A percentile compares a stretch with the other conserved stretches of the same genome.
Evolutionary conservation across 2,888 invertebrate species (phyloP).

Genomic region (Myathropa florea): DNA sequence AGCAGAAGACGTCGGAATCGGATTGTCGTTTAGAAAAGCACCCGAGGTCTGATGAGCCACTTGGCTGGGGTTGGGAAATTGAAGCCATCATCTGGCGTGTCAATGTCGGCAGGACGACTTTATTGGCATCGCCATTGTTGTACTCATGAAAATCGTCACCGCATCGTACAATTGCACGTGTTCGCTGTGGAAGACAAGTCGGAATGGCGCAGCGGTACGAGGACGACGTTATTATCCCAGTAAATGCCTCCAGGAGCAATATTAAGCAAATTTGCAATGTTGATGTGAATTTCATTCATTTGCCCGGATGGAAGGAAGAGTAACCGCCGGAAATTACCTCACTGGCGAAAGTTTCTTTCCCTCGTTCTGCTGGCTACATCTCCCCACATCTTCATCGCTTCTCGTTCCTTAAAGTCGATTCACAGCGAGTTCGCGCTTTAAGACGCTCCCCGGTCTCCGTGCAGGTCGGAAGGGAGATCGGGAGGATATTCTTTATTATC

Average conservation of each 20-base stretch:
- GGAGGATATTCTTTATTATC: constrained; percentile 11
- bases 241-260: constrained; percentile 51
- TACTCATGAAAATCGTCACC: constrained; percentile 22
- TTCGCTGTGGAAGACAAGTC: neutral
- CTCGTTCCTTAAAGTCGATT: constrained; percentile 19
- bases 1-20: constrained; percentile 17
- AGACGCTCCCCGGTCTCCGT: neutral
- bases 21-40: constrained; percentile 32
- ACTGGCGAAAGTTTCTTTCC: constrained; percentile 37
- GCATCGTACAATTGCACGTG: constrained; percentile 21
- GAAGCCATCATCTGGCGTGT: constrained; percentile 12
- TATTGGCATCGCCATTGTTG: constrained; percentile 17
- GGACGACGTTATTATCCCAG: constrained; percentile 36
- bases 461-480: neutral
- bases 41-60: neutral
- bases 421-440: neutral
- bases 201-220: neutral
- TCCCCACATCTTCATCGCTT: neutral
- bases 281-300: constrained; percentile 49
- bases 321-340: constrained; percentile 48
- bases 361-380: neutral
- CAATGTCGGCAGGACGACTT: neutral
- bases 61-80: neutral
- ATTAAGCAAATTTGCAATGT: constrained; percentile 54
- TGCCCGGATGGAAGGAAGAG: constrained; percentile 19